Evolutionary conservation across 2,797 vertebrate genomes (phyloP).

Genomic region (Sylvia borin): DNA sequence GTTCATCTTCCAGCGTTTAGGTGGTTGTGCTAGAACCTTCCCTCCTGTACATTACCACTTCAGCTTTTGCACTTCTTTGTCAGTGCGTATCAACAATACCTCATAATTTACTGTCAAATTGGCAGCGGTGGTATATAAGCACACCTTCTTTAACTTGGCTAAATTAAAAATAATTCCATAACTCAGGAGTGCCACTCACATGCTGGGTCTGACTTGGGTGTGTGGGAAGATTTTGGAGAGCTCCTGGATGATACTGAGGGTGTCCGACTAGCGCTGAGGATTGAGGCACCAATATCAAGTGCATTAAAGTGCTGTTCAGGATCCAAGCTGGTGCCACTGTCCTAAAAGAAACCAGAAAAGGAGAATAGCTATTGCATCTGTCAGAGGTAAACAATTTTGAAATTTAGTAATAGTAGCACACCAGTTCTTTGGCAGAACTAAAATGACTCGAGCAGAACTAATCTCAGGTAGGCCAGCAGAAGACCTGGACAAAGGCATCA

Average conservation of each 20-base stretch:
- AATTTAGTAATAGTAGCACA: background rate
- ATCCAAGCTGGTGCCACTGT: conserved; percentile 70
- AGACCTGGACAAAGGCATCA: background rate
- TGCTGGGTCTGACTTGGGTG: conserved; percentile 72
- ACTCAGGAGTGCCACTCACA: conserved; percentile 69
- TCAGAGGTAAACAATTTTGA: background rate
- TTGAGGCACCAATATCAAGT: conserved; percentile 70
- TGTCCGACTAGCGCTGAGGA: conserved; percentile 71
- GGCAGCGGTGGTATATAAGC: background rate
- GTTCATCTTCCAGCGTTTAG: background rate
- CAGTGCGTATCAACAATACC: fast-evolving
- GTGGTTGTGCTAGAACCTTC: background rate
- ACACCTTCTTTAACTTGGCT: background rate
- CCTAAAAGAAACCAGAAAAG: conserved; percentile 62
- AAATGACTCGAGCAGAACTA: background rate
- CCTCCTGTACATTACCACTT: background rate
- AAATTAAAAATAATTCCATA: background rate
- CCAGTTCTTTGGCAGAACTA: background rate
- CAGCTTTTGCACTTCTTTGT: background rate
- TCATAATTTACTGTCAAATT: background rate
- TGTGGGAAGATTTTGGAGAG: conserved; percentile 78
- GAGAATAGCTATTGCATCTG: background rate
- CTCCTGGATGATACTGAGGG: conserved; percentile 78
- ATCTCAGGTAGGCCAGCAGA: background rate
- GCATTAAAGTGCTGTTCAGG: conserved; percentile 73